Evolutionary conservation across 2,888 invertebrate genomes (phyloP).

Genomic region (Synergus itoensis): DNA sequence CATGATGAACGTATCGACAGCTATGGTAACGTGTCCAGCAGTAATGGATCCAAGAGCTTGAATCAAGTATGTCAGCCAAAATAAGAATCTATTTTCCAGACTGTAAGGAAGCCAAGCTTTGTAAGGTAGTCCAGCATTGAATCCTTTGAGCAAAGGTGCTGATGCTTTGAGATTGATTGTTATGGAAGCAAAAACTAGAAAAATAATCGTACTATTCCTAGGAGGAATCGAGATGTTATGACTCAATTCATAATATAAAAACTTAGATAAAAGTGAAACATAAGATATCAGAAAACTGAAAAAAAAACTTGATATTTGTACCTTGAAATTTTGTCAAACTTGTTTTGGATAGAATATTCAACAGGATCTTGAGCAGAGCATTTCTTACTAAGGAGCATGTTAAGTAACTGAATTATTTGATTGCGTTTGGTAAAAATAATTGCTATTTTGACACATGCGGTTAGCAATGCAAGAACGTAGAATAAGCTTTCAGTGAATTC

Average conservation of each 20-base stretch:
- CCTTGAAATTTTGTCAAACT: slow-evolving; percentile 32
- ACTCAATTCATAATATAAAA: neutral
- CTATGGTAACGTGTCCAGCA: slow-evolving; percentile 55
- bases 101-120: slow-evolving; percentile 58
- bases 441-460: slow-evolving; percentile 36
- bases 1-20: slow-evolving; percentile 57
- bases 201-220: slow-evolving; percentile 29
- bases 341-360: slow-evolving; percentile 17
- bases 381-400: slow-evolving; percentile 14
- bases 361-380: slow-evolving; percentile 2
- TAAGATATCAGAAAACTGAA: too few relatives aligned
- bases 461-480: slow-evolving; percentile 17
- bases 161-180: slow-evolving; percentile 24
- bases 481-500: slow-evolving; percentile 34
- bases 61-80: slow-evolving; percentile 56
- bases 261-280: neutral
- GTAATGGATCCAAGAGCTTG: slow-evolving; percentile 56
- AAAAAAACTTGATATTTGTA: neutral
- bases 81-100: slow-evolving; percentile 44
- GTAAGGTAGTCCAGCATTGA: slow-evolving; percentile 48
- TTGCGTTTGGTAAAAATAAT: slow-evolving; percentile 20
- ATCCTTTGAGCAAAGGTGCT: slow-evolving; percentile 38
- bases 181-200: slow-evolving; percentile 14
- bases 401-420: slow-evolving; percentile 24
- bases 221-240: neutral